phyloP scores from a whole-genome alignment of 2,888 invertebrate genomes.

The Helicoverpa assulta region DNA sequence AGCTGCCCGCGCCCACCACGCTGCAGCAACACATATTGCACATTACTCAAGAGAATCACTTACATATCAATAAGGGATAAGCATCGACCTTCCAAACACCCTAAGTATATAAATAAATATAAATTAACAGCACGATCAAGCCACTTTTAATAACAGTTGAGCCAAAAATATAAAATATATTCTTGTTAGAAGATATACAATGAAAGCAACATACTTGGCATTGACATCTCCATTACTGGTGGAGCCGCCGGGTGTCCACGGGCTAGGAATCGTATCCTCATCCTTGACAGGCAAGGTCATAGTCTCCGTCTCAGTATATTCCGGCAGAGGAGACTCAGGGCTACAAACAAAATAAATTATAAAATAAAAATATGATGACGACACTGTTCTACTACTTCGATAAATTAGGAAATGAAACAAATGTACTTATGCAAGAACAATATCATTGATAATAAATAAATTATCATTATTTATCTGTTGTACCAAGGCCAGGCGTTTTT shows the following conservation, averaged over 20 bases:
- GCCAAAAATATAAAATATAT: background rate
- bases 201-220: constrained; percentile 43
- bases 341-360: constrained; percentile 38
- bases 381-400: background rate
- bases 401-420: constrained; percentile 21
- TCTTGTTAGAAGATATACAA: too few species aligned
- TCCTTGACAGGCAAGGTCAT: constrained; percentile 65
- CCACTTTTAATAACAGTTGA: background rate
- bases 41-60: too few species aligned
- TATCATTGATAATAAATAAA: constrained; percentile 41
- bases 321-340: constrained; percentile 56
- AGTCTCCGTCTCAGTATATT: constrained; percentile 37
- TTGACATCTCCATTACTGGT: constrained; percentile 65
- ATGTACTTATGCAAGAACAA: constrained; percentile 19
- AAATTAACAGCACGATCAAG: background rate
- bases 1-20: constrained; percentile 9
- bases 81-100: too few species aligned
- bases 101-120: background rate
- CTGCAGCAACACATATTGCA: constrained; percentile 10
- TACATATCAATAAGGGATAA: too few species aligned
- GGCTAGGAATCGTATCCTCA: constrained; percentile 78
- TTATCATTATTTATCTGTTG: constrained; percentile 43
- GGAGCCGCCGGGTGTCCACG: constrained; percentile 73
- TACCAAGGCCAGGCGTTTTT: constrained; percentile 30
- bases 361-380: background rate